Percentiles rank a stretch among this genome's conserved stretches.
phyloP scores from a whole-genome alignment of 2,113 vertebrate genomes.

The Laterallus jamaicensis region DNA sequence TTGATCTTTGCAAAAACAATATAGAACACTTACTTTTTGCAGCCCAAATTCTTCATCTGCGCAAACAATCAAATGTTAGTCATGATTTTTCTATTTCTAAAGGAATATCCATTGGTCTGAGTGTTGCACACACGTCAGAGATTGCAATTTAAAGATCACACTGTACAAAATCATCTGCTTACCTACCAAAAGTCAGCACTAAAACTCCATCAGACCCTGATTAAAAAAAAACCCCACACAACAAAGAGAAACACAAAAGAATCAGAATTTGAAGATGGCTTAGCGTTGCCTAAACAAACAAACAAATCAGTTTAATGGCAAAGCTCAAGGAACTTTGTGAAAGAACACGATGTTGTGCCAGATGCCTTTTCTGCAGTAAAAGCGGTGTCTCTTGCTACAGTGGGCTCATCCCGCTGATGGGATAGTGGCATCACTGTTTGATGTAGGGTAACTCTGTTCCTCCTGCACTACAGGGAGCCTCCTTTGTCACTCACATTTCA shows the following conservation, averaged over 20 bases:
- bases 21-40: neutral
- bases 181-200: neutral
- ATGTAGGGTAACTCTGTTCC: neutral
- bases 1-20: neutral
- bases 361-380: neutral
- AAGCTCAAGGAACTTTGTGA: neutral
- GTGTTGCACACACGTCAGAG: rapidly evolving
- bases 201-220: neutral
- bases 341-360: rapidly evolving
- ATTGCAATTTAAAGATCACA: neutral
- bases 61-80: neutral
- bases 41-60: neutral
- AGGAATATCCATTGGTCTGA: neutral
- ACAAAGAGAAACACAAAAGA: too few species aligned
- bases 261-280: neutral
- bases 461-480: neutral
- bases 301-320: neutral
- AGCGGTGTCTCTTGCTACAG: neutral
- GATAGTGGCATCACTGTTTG: neutral
- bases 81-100: neutral
- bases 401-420: neutral
- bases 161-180: neutral
- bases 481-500: neutral
- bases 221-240: neutral
- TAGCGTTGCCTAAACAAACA: neutral